These are phyloP conservation scores for Cacoxenus indagator DNA, from an alignment of 2,888 invertebrate genomes.

Conservation along the genomic window DNA sequence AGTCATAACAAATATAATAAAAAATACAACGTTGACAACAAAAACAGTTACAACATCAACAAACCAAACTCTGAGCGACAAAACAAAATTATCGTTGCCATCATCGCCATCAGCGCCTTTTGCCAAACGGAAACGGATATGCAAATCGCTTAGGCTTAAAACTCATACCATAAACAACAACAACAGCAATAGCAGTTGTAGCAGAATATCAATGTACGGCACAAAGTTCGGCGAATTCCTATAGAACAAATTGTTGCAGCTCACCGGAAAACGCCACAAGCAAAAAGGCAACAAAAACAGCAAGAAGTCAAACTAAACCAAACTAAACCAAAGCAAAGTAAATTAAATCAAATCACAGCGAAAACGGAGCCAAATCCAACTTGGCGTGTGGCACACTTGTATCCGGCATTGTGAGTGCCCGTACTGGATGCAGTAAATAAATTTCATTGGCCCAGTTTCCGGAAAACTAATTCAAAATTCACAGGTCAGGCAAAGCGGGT, in stretches of 20 bases:
- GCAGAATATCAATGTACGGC: too few relatives aligned
- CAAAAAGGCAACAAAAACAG: background rate
- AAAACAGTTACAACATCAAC: constrained; percentile 23
- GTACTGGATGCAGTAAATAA: constrained; percentile 25
- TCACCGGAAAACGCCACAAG: constrained; percentile 13
- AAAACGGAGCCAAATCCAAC: background rate
- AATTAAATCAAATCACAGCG: constrained; percentile 18
- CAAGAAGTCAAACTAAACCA: too few relatives aligned
- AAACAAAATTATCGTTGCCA: constrained; percentile 17
- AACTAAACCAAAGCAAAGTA: constrained; percentile 25
- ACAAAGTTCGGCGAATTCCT: constrained; percentile 25
- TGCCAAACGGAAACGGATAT: constrained; percentile 54
- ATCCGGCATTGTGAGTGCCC: constrained; percentile 12
- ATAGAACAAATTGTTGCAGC: constrained; percentile 24
- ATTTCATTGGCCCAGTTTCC: constrained; percentile 43
- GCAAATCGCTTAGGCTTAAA: constrained; percentile 43
- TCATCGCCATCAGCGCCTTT: constrained; percentile 4
- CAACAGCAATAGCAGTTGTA: constrained; percentile 3
- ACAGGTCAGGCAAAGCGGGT: constrained; percentile 67
- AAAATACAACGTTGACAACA: constrained; percentile 19
- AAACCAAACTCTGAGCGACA: constrained; percentile 30
- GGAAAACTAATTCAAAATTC: constrained; percentile 66
- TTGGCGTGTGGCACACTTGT: constrained; percentile 31
- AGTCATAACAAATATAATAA: background rate
- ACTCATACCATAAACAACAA: constrained; percentile 25